Evolutionary conservation across 2,888 invertebrate species (phyloP), one percentile per base, ranked within the genome.

Genomic region (Thelaira solivaga): DNA sequence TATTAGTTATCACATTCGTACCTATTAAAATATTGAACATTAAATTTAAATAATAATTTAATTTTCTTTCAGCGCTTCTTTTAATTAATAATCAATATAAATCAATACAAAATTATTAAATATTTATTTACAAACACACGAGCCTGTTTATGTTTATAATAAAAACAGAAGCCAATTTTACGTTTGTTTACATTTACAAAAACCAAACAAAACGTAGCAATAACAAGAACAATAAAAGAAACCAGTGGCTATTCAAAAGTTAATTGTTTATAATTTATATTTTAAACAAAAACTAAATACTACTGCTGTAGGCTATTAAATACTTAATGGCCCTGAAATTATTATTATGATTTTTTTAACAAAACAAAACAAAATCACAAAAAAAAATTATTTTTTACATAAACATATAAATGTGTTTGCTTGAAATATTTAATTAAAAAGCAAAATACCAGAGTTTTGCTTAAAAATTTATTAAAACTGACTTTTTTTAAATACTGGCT

Each of bases 401-500:
- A 39, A 64, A 10, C 22, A 39, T 20, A n/a, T 5, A 43, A 31
- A 45, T 61, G 10, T 4, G 20, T 18, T 13, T n/a, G 3, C 13
- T 31, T 41, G 1, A 57, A 26, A 8, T 57, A 6, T 6, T n/a
- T 10, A 10, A 26, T 16, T 10, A 39, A 55, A 39, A 39, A 24
- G 2, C 22, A 31, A 41, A 57, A 74, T 62, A 75, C 68, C 55
- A 68, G 68, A 62, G 47, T 68, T 75, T 65, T 41, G n/a, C n/a
- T n/a, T n/a, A n/a, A n/a, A n/a, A n/a, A n/a, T n/a, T n/a, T n/a
- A n/a, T n/a, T n/a, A n/a, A n/a, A n/a, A n/a, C n/a, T n/a, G n/a
- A n/a, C n/a, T n/a, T n/a, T n/a, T n/a, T n/a, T n/a, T n/a, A n/a
- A n/a, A n/a, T n/a, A n/a, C n/a, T n/a, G n/a, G n/a, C n/a, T n/a